Conservation (phyloP, 2,113 vertebrate genomes). For the Marcusenius ussheri region DNA sequence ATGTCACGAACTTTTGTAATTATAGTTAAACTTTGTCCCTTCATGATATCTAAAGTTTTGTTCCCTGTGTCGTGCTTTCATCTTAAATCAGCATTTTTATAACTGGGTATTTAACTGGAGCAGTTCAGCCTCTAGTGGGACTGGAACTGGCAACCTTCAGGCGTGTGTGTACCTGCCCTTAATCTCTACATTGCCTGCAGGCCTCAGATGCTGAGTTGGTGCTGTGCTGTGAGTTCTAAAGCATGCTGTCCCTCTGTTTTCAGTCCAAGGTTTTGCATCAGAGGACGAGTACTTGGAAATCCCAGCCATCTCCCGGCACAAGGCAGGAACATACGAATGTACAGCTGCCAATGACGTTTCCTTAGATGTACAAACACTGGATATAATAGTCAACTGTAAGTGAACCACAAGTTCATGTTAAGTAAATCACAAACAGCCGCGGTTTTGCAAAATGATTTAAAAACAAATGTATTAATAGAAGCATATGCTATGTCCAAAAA, state of each 20-base stretch:
- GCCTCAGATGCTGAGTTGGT: not conserved
- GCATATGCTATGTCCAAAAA: not conserved
- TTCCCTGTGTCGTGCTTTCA: not conserved
- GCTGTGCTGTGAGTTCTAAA: slow-evolving; percentile 6
- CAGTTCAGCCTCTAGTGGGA: not conserved
- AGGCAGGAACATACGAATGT: slow-evolving; percentile 87
- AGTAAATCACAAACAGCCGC: not conserved
- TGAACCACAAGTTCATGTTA: slow-evolving; percentile 20
- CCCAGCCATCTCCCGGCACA: slow-evolving; percentile 76
- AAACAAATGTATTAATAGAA: not conserved
- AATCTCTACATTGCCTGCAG: not conserved
- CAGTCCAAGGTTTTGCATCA: slow-evolving; percentile 75
- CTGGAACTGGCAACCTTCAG: not conserved
- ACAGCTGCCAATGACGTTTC: slow-evolving; percentile 86
- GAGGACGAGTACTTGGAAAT: slow-evolving; percentile 93
- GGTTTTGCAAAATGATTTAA: too few relatives aligned
- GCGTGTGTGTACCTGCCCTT: not conserved
- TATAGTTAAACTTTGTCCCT: not conserved
- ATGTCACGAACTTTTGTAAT: not conserved
- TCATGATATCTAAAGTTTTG: not conserved
- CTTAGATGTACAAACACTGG: slow-evolving; percentile 74
- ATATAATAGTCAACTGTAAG: slow-evolving; percentile 96
- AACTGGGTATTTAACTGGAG: not conserved
- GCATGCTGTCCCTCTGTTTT: slow-evolving; percentile 9
- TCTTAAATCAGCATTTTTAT: not conserved